Base-by-base conservation (phyloP, 1,140 invertebrate genomes). In the Frieseomelitta varia region DNA sequence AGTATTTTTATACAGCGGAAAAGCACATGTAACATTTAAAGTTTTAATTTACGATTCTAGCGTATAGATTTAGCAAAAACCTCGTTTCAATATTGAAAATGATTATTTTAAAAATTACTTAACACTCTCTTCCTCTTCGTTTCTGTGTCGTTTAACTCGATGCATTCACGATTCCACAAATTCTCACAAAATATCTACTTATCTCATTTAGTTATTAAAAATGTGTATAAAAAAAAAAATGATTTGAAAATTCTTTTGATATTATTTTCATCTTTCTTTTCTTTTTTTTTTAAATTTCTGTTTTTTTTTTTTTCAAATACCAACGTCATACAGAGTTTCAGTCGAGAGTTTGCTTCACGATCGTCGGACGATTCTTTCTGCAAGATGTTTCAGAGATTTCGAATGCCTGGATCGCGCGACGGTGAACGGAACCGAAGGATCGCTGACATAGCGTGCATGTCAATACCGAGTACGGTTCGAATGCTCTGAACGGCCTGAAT, bases 391-490 rank as follows among this genome's bases (percentile, higher is more conserved):
- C 75, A 51, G 56, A 79, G 67, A 84, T 84, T 79, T 72, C 81
- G 56, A 17, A 84, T 84, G 39, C 75, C 67, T 53, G 27, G 81
- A 84, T 84, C 75, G 58, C 76, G 47, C 81, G 81, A 79, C 24
- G 47, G 19, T 8, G 67, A 79, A 79, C 47, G 55, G 75, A 72
- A 84, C 19, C 67, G 81, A 72, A 61, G 76, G 81, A 71, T 84
- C 76, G 80, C 81, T 84, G 76, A 72, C 81, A 78, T 84, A 84
- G 75, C 81, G 21, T 34, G 76, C 75, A 84, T 69, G 51, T 79
- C 74, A 72, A 84, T 84, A 69, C n/a, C 56, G 56, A 63, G 12
- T 71, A 84, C 27, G 76, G 55, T 61, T 84, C 81, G 67, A 39
- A 84, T 84, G 24, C 81, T 27, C 11, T 14, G 76, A 71, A 79